These are phyloP conservation scores for Diphyllodes magnificus DNA, from an alignment of 2,113 vertebrate genomes.

Conservation along the genomic window DNA sequence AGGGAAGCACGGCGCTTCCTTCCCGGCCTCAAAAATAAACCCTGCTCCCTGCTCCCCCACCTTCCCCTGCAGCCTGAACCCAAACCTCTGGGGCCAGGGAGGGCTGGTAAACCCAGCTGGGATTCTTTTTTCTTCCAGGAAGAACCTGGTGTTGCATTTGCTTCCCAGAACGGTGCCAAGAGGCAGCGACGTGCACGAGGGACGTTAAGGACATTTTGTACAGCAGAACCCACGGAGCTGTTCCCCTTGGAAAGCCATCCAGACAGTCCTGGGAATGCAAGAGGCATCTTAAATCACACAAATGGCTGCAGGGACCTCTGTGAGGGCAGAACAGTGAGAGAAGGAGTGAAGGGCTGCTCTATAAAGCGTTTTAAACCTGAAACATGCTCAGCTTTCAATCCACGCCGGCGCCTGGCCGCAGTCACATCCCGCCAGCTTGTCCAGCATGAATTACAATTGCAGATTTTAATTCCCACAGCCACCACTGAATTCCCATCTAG, in stretches of 20 bases:
- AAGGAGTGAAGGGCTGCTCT: neutral
- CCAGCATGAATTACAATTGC: neutral
- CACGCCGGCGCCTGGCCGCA: neutral
- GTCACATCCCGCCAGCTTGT: neutral
- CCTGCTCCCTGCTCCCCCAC: neutral
- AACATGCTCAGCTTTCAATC: neutral
- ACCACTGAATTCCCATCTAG: neutral
- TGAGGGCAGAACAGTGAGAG: neutral
- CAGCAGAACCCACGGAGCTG: neutral
- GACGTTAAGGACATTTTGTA: neutral
- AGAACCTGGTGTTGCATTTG: neutral
- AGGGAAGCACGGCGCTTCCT: neutral
- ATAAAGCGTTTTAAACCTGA: neutral
- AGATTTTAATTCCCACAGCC: neutral
- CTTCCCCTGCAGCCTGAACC: neutral
- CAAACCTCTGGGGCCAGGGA: neutral
- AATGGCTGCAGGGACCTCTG: neutral
- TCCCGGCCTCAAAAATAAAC: neutral
- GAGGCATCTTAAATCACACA: neutral
- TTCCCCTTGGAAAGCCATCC: neutral
- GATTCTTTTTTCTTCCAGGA: neutral
- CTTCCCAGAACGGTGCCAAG: neutral
- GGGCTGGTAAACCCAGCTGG: neutral
- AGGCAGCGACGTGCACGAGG: neutral
- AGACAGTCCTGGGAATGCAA: neutral